phyloP scores from a whole-genome alignment of 2,113 vertebrate species.

The Entelurus aequoreus region DNA sequence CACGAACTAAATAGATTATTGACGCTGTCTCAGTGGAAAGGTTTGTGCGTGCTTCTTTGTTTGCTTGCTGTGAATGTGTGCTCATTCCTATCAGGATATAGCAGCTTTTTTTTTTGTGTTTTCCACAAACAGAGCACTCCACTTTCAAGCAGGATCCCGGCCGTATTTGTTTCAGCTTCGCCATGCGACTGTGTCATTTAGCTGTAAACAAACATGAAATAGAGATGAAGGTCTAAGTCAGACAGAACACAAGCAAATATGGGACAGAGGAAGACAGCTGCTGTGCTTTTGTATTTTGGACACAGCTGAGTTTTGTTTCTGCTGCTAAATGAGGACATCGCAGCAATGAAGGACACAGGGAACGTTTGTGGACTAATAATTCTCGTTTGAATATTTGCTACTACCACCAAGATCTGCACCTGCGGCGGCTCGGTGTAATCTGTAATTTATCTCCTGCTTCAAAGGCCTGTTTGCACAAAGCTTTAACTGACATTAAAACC shows the following conservation, averaged over 20 bases:
- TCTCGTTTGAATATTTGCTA: too few species aligned
- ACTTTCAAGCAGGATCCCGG: neutral
- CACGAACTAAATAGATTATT: constrained; percentile 25
- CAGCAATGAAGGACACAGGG: constrained; percentile 33
- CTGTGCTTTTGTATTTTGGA: constrained; percentile 41
- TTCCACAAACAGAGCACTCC: neutral
- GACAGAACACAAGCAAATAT: neutral
- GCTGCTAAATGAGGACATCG: constrained; percentile 48
- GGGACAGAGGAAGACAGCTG: constrained; percentile 13
- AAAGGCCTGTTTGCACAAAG: too few species aligned
- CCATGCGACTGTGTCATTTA: constrained; percentile 3
- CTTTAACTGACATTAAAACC: too few species aligned
- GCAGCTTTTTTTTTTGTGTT: constrained; percentile 7
- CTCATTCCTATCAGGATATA: constrained; percentile 10
- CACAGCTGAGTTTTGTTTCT: constrained; percentile 24
- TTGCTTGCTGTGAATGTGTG: constrained; percentile 4
- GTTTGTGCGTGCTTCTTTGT: neutral
- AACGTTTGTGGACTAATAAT: constrained; percentile 21
- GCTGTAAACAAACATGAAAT: constrained; percentile 4
- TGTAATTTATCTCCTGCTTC: neutral
- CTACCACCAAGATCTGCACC: too few species aligned
- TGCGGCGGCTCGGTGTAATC: too few species aligned
- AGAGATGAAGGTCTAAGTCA: constrained; percentile 13
- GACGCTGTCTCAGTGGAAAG: constrained; percentile 4
- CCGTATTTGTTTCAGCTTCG: neutral